Evolutionary conservation across 1,140 invertebrate genomes (phyloP).

Genomic region (Temnothorax nylanderi): DNA sequence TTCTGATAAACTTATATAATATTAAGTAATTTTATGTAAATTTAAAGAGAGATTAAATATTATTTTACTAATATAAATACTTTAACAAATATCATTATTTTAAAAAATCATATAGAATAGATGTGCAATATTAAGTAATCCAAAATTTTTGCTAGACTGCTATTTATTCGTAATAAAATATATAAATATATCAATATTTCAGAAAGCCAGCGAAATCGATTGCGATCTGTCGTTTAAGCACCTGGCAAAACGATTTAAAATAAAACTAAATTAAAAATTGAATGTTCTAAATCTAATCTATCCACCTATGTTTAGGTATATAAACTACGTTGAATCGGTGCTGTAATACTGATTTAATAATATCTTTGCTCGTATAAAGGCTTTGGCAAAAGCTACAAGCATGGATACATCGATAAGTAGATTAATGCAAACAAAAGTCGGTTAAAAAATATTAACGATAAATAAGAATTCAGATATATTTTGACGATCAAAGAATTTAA

Average conservation of each 20-base stretch:
- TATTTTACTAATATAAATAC: neutral
- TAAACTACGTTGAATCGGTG: slow-evolving; percentile 67
- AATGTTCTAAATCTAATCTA: slow-evolving; percentile 60
- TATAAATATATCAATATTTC: neutral
- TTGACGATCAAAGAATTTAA: neutral
- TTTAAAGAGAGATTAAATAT: neutral
- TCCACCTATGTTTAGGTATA: slow-evolving; percentile 52
- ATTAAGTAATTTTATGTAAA: neutral
- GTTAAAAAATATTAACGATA: slow-evolving; percentile 14
- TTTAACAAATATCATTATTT: neutral
- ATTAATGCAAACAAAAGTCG: slow-evolving; percentile 56
- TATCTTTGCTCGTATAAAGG: slow-evolving; percentile 73
- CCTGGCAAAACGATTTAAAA: slow-evolving; percentile 29
- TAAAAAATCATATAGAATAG: neutral
- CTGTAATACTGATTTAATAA: slow-evolving; percentile 73
- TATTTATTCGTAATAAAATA: neutral
- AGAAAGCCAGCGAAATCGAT: neutral
- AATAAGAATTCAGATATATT: neutral
- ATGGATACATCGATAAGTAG: slow-evolving; percentile 75
- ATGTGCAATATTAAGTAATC: no score
- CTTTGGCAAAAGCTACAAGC: slow-evolving; percentile 77
- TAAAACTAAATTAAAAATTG: slow-evolving; percentile 18
- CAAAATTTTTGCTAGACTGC: neutral
- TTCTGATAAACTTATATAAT: neutral
- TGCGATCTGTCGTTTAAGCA: slow-evolving; percentile 30